Evolutionary conservation across 92 coral and sea anemone species (phyloP), one percentile per base, ranked within the genome.

Genomic region (Palythoa heliodiscus): DNA sequence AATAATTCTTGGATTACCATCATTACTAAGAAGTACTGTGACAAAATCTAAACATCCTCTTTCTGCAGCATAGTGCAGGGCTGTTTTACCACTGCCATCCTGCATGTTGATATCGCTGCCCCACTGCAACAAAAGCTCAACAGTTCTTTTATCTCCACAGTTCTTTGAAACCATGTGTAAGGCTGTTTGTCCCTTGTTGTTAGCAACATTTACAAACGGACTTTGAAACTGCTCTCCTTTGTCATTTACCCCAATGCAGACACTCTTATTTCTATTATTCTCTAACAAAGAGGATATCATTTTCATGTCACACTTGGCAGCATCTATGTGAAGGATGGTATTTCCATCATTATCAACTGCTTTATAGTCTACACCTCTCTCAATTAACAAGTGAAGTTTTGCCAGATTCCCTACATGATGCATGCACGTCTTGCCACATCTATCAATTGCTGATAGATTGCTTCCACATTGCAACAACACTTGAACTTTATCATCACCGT

Each of bases 341-440:
- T 75, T 85, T 8, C 88, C 88, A 38, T 75, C 40, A 48, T 76
- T 85, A 61, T 85, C 88, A 61, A 11, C 57, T 6, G 85, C 73
- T 16, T 39, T 85, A 77, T 73, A 66, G 9, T 76, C 39, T 11
- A 77, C 55, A 72, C 88, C 85, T 77, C 48, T 85, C 39, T 76
- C 85, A 60, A 75, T 58, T 19, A 85, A 75, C 13, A 54, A 23
- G 48, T 61, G 57, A 50, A 85, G 81, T 29, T n/a, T 11, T 72
- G 50, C 60, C 1, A 52, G 81, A 77, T 25, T 47, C n/a, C 24
- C 8, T n/a, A 72, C 88, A 85, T 64, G 22, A 50, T 80, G 74
- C 58, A 80, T 5, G 47, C 74, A 80, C 43, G 84, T 63, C 60
- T 47, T 50, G n/a, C 84, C 84, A 11, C 16, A 4, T 80, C 74